Evolutionary conservation across 2,888 invertebrate genomes (phyloP).

Genomic region (Oligia strigilis): DNA sequence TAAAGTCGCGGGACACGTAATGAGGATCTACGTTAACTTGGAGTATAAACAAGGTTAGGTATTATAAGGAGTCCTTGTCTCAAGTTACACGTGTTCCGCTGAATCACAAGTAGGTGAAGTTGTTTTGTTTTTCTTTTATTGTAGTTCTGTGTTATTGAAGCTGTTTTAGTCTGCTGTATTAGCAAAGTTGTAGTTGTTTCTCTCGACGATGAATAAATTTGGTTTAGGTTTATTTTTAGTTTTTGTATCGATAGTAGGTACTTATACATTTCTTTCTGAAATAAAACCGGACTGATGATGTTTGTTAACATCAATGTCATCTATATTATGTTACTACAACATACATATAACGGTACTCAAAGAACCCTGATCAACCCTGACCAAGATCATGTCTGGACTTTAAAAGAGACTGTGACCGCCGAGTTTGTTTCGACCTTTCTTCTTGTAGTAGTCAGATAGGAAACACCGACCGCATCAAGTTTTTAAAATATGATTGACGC

Average conservation of each 20-base stretch:
- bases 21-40: conserved; percentile 61
- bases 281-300: not conserved
- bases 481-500: no score
- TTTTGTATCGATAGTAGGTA: not conserved
- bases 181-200: conserved; percentile 4
- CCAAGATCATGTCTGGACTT: no score
- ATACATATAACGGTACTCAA: no score
- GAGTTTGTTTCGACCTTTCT: no score
- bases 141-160: conserved; percentile 29
- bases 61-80: conserved; percentile 43
- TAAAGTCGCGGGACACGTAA: conserved; percentile 54
- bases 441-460: no score
- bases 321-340: not conserved
- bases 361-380: no score
- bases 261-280: not conserved
- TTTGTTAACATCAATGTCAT: not conserved
- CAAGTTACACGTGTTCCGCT: conserved; percentile 48
- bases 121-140: conserved; percentile 33
- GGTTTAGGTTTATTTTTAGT: not conserved
- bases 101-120: conserved; percentile 48
- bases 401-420: no score
- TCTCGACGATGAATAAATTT: conserved; percentile 16
- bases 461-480: no score
- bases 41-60: conserved; percentile 60
- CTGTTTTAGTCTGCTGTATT: conserved; percentile 11